Evolutionary conservation across 2,888 invertebrate species (phyloP).

Genomic region (Danaus chrysippus): DNA sequence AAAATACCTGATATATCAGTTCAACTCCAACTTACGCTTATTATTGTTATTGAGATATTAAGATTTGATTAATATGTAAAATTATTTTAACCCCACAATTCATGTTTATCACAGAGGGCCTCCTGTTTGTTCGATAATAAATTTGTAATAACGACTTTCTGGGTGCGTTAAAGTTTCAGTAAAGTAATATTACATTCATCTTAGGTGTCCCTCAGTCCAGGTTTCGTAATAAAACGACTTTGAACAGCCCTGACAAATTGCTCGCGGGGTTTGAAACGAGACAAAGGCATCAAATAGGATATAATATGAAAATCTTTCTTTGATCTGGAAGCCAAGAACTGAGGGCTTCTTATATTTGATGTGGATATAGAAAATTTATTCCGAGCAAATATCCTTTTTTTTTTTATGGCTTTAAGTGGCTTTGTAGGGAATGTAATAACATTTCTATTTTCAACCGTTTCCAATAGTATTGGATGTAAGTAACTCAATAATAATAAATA

Average conservation of each 20-base stretch:
- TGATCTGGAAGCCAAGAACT: constrained; percentile 36
- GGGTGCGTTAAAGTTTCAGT: background rate
- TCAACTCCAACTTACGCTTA: too few relatives aligned
- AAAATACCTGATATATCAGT: too few relatives aligned
- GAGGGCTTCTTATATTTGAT: constrained; percentile 25
- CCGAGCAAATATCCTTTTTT: constrained; percentile 25
- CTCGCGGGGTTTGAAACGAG: constrained; percentile 28
- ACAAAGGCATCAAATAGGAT: constrained; percentile 38
- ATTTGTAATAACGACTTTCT: background rate
- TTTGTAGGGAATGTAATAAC: constrained; percentile 21
- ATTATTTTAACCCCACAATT: too few relatives aligned
- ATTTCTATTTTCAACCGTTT: constrained; percentile 5
- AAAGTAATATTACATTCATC: constrained; percentile 1
- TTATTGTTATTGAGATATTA: too few relatives aligned
- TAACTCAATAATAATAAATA: background rate
- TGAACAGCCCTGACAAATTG: constrained; percentile 24
- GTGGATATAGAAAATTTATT: constrained; percentile 27
- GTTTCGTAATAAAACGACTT: constrained; percentile 15
- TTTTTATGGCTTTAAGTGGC: constrained; percentile 19
- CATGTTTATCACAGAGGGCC: too few relatives aligned
- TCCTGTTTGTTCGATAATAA: too few relatives aligned
- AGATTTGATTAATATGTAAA: too few relatives aligned
- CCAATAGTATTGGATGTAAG: background rate
- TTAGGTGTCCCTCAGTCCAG: constrained; percentile 5
- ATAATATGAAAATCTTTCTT: constrained; percentile 43